Base-by-base conservation (phyloP, 2,888 invertebrate genomes). In the Harmothoe impar region DNA sequence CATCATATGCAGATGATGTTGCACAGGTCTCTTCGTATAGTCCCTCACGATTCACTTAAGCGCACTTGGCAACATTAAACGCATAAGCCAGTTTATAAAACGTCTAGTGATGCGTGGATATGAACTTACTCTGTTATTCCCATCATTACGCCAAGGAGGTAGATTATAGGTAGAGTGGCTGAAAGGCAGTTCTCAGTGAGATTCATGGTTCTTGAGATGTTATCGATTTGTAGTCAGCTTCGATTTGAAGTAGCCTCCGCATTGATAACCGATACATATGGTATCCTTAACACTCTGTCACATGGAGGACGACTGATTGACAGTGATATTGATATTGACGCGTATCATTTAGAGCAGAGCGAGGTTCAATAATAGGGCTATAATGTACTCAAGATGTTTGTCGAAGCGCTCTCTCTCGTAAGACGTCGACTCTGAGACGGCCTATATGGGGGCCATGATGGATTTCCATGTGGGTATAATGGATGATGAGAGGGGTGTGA, bases 291-390 rank as follows among this genome's bases (percentile, higher is more conserved):
- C 43, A 43, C 43, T 43, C 43, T 43, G 43, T 43, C 43, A 43
- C 5, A 43, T 43, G 10, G 43, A 43, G 43, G 43, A 43, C 10
- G n/a, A 31, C 17, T 77, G 77, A 77, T 31, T 77, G 77, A 77
- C 77, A 31, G 20, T 77, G 77, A 25, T 77, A 77, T n/a, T 77
- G 77, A 77, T 29, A 31, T 62, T 62, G 62, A 62, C 77, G 77
- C n/a, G 25, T 77, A 77, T 77, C 77, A 77, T 31, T 29, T 77
- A 17, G 77, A 77, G 31, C 17, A 15, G 25, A 77, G 77, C 77
- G 25, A 5, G 20, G 7, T 29, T 77, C 31, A 77, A 77, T 77
- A 31, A 15, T 20, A 20, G 31, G 77, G 25, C 31, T 77, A 29
- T 77, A 77, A 31, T 77, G 31, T 77, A 31, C 77, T 31, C 29